phyloP scores from a whole-genome alignment of 2,113 vertebrate species.

The Bagarius yarrelli region DNA sequence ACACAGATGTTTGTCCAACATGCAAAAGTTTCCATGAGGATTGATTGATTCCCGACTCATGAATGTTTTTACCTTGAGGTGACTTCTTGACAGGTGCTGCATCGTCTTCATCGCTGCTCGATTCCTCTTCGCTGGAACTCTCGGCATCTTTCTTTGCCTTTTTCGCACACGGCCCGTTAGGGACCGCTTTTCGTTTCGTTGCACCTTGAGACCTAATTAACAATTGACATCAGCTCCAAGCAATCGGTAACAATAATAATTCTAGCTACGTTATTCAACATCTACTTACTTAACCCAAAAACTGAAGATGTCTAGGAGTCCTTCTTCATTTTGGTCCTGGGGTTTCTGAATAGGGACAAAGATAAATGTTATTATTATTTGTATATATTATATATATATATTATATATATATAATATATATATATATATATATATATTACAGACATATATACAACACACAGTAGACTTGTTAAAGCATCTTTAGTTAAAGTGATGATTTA shows the following conservation, averaged over 20 bases:
- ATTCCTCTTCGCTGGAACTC: conserved; percentile 70
- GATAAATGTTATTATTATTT: not conserved
- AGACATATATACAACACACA: no score
- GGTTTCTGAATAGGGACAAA: conserved; percentile 57
- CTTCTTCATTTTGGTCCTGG: conserved; percentile 71
- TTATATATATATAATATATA: no score
- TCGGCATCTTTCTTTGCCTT: conserved; percentile 66
- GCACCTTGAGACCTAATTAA: conserved; percentile 48
- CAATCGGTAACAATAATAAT: not conserved
- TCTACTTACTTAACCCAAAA: conserved; percentile 75
- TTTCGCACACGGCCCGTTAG: conserved; percentile 66
- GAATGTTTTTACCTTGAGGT: conserved; percentile 55
- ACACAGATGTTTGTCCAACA: not conserved
- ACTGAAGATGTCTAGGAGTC: conserved; percentile 68
- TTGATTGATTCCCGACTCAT: not conserved
- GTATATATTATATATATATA: not conserved
- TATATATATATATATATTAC: no score
- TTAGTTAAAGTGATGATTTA: no score
- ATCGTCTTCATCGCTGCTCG: conserved; percentile 67
- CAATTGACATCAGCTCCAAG: not conserved
- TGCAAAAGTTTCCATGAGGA: not conserved
- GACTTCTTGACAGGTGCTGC: conserved; percentile 50
- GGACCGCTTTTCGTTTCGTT: conserved; percentile 54
- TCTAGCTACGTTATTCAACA: no score
- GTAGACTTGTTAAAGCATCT: no score